Evolutionary conservation across 2,888 invertebrate species (phyloP).

Genomic region (Xestia c-nigrum): DNA sequence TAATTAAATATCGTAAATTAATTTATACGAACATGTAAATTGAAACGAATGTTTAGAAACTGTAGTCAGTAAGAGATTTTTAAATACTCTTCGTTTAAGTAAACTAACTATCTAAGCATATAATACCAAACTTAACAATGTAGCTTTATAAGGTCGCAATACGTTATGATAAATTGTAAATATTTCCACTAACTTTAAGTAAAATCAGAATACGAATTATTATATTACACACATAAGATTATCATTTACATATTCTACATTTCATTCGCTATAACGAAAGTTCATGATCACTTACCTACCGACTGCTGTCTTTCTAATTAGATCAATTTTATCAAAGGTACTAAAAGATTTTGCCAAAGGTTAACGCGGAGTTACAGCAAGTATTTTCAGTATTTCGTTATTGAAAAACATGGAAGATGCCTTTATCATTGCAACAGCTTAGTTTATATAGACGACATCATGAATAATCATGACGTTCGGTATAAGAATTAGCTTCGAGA

Average conservation of each 20-base stretch:
- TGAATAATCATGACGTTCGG: background rate
- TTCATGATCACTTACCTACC: constrained; percentile 24
- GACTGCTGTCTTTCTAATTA: background rate
- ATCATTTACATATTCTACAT: background rate
- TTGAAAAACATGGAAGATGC: constrained; percentile 4
- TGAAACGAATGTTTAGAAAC: constrained; percentile 39
- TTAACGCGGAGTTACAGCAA: background rate
- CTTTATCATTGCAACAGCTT: background rate
- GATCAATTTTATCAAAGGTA: background rate
- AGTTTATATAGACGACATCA: constrained; percentile 11
- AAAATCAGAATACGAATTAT: constrained; percentile 12
- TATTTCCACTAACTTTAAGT: constrained; percentile 58
- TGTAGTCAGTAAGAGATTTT: constrained; percentile 42
- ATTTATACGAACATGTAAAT: constrained; percentile 51
- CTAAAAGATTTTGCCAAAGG: background rate
- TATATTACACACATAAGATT: background rate
- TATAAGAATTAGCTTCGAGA: background rate
- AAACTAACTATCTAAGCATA: constrained; percentile 68
- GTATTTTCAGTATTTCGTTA: constrained; percentile 6
- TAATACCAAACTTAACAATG: constrained; percentile 76
- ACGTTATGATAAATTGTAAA: constrained; percentile 57
- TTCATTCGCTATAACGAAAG: background rate
- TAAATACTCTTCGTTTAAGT: constrained; percentile 65
- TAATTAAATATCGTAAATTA: constrained; percentile 50
- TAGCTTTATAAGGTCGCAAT: constrained; percentile 68